phyloP scores from a whole-genome alignment of 2,113 vertebrate genomes.

The Sapajus apella region DNA sequence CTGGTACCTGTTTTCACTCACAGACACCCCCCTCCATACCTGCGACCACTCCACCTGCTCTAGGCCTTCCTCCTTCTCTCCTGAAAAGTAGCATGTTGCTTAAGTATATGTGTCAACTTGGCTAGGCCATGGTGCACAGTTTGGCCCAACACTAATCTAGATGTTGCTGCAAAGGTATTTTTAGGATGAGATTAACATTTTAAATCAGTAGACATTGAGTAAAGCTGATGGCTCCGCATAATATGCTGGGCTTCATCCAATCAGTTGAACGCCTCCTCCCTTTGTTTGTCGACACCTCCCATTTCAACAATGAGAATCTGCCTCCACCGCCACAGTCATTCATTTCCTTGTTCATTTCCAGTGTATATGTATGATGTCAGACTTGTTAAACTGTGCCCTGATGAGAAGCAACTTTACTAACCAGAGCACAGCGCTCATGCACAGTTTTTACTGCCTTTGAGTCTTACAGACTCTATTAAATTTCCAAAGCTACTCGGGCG shows the following conservation, averaged over 20 bases:
- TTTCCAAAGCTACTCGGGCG: neutral
- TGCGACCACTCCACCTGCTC: neutral
- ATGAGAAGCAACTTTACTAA: neutral
- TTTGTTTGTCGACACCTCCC: neutral
- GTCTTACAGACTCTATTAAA: neutral
- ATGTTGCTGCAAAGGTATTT: neutral
- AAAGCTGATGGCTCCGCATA: neutral
- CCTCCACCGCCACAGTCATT: neutral
- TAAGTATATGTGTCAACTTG: neutral
- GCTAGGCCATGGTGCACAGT: neutral
- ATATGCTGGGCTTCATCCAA: neutral
- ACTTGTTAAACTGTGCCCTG: neutral
- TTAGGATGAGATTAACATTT: neutral
- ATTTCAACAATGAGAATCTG: neutral
- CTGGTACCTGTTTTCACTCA: neutral
- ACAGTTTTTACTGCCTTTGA: neutral
- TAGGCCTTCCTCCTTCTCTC: neutral
- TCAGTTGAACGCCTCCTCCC: neutral
- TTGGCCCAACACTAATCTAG: neutral
- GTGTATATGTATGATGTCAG: neutral
- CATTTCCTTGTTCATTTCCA: too few relatives aligned
- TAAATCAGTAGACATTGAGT: neutral
- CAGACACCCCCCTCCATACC: neutral
- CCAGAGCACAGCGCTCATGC: neutral
- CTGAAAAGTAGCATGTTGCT: too few relatives aligned